Conservation (phyloP, 2,888 invertebrate genomes). For the Reticulitermes lucifugus region DNA sequence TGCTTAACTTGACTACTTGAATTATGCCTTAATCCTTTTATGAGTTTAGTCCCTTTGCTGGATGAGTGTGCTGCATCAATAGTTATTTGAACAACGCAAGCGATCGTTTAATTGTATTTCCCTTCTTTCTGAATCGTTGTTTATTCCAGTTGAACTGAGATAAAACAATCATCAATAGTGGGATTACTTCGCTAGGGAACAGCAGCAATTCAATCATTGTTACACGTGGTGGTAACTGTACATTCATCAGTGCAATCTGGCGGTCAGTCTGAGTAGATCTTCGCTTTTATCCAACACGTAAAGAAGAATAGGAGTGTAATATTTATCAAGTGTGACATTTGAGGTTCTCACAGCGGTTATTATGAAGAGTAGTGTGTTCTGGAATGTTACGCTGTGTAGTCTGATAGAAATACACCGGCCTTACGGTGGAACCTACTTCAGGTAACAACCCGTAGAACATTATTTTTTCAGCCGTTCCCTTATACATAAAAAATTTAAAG, state of each 20-base stretch:
- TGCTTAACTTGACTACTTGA: too few relatives aligned
- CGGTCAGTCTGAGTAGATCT: background rate
- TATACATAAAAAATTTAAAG: too few relatives aligned
- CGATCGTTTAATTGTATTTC: background rate
- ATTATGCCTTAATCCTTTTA: background rate
- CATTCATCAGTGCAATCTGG: constrained; percentile 5
- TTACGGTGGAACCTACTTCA: too few relatives aligned
- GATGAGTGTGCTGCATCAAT: background rate
- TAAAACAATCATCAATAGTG: background rate
- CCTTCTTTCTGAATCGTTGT: background rate
- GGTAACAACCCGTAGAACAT: too few relatives aligned
- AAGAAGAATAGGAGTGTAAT: too few relatives aligned
- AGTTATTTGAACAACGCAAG: background rate
- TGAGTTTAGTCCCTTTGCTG: background rate
- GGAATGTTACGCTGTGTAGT: too few relatives aligned
- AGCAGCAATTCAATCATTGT: background rate
- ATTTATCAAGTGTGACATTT: too few relatives aligned
- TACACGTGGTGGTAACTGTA: background rate
- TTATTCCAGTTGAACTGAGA: background rate
- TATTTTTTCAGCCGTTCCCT: too few relatives aligned
- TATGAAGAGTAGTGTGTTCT: too few relatives aligned
- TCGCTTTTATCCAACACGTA: too few relatives aligned
- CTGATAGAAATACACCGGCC: too few relatives aligned
- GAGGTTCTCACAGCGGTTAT: too few relatives aligned
- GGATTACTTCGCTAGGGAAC: background rate